These are phyloP conservation scores for Pogonognathellus flavescens DNA, from an alignment of 1,140 invertebrate species.

Conservation along the genomic window DNA sequence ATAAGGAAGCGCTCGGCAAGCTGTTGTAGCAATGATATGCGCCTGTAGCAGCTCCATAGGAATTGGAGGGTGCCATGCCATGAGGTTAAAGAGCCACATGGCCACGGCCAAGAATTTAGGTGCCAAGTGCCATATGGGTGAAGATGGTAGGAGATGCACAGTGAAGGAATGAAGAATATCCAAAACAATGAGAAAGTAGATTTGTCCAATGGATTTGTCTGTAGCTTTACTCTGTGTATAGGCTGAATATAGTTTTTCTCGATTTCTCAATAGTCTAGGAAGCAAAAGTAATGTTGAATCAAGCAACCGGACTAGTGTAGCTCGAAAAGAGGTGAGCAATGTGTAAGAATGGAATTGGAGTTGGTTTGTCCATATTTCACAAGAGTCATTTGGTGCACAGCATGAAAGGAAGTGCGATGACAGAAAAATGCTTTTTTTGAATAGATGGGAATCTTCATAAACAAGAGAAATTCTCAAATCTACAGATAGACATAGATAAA, in stretches of 20 bases:
- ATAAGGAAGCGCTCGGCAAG: background rate
- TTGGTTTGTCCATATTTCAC: conserved; percentile 38
- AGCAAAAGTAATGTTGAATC: background rate
- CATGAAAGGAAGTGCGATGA: conserved; percentile 46
- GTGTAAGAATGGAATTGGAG: conserved; percentile 5
- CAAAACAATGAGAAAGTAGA: background rate
- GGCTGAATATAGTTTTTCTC: no score
- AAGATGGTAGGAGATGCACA: background rate
- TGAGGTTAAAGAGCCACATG: background rate
- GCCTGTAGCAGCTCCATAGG: background rate
- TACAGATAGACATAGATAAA: no score
- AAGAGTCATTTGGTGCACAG: conserved; percentile 50
- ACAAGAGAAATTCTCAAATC: conserved; percentile 6
- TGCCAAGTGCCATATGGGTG: conserved; percentile 29
- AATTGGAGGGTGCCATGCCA: conserved; percentile 29
- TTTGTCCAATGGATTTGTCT: conserved; percentile 8
- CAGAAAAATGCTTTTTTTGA: conserved; percentile 4
- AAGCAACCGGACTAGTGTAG: background rate
- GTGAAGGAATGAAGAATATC: background rate
- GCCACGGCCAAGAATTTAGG: conserved; percentile 2
- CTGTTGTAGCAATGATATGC: background rate
- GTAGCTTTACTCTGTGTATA: background rate
- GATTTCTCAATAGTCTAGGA: background rate
- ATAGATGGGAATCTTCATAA: conserved; percentile 35
- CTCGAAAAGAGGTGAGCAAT: no score